A percentile compares a stretch with the other conserved stretches of the same genome.
Evolutionary conservation across 2,797 vertebrate species (phyloP).

Genomic region (Nyctibius grandis): DNA sequence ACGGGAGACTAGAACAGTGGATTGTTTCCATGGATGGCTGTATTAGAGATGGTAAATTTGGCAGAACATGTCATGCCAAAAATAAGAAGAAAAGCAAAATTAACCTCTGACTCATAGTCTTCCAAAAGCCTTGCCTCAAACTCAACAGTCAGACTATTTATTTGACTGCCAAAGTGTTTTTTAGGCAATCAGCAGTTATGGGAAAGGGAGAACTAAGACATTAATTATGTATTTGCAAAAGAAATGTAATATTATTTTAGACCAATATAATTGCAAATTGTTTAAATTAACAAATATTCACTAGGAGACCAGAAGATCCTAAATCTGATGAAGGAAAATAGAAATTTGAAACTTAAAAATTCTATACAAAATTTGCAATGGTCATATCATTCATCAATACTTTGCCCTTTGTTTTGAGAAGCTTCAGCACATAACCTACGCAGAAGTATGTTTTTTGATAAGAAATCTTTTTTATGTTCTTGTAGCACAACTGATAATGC

Average conservation of each 20-base stretch:
- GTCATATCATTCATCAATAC: neutral
- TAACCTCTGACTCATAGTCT: neutral
- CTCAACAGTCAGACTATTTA: neutral
- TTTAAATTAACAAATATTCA: neutral
- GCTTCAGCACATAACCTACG: neutral
- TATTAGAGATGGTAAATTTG: neutral
- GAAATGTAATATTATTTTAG: neutral
- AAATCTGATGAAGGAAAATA: neutral
- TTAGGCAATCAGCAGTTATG: neutral
- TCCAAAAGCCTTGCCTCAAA: neutral
- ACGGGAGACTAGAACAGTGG: neutral
- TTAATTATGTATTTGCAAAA: neutral
- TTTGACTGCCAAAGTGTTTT: neutral
- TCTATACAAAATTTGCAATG: neutral
- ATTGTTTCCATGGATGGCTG: neutral
- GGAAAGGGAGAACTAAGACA: neutral
- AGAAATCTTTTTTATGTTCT: neutral
- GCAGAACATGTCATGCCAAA: neutral
- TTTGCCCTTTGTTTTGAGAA: neutral
- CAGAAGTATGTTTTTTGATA: neutral
- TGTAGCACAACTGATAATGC: neutral
- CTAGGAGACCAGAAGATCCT: neutral
- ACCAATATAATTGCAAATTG: neutral
- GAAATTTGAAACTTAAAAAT: neutral
- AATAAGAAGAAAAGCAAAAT: neutral